A percentile compares a stretch with the other conserved stretches of the same genome.
phyloP scores from a whole-genome alignment of 1,140 invertebrate genomes.

The Drosophila pruinosa region DNA sequence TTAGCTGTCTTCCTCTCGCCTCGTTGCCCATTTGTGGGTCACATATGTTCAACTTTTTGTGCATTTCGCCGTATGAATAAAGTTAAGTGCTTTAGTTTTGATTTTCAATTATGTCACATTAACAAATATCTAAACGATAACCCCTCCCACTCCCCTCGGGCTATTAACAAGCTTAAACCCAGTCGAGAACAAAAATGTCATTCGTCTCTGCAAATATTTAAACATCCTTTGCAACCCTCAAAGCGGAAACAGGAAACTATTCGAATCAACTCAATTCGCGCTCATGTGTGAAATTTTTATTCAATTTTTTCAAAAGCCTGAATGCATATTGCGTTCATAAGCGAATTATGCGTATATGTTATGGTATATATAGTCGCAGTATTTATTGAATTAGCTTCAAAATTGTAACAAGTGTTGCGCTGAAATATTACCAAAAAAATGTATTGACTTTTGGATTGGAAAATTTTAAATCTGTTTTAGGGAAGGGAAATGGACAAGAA shows the following conservation, averaged over 20 bases:
- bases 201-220: conserved; percentile 49
- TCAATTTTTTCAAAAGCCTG: conserved; percentile 50
- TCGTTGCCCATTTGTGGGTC: conserved; percentile 30
- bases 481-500: neutral
- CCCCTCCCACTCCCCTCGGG: conserved; percentile 1
- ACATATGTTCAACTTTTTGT: conserved; percentile 79
- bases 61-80: conserved; percentile 59
- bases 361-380: neutral
- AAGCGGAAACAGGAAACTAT: conserved; percentile 36
- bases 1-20: neutral
- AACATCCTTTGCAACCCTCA: conserved; percentile 57
- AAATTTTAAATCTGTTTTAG: conserved; percentile 19
- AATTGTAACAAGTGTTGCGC: conserved; percentile 73
- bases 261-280: conserved; percentile 26
- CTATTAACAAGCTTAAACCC: conserved; percentile 68
- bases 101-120: conserved; percentile 82
- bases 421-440: conserved; percentile 37
- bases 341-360: conserved; percentile 61
- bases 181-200: conserved; percentile 13
- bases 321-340: conserved; percentile 63
- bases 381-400: conserved; percentile 65
- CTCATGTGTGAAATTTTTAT: conserved; percentile 68
- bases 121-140: conserved; percentile 33
- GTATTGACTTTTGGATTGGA: conserved; percentile 58
- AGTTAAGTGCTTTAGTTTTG: conserved; percentile 82